Base-by-base conservation (phyloP, 2,113 vertebrate genomes). In the Ciconia maguari region DNA sequence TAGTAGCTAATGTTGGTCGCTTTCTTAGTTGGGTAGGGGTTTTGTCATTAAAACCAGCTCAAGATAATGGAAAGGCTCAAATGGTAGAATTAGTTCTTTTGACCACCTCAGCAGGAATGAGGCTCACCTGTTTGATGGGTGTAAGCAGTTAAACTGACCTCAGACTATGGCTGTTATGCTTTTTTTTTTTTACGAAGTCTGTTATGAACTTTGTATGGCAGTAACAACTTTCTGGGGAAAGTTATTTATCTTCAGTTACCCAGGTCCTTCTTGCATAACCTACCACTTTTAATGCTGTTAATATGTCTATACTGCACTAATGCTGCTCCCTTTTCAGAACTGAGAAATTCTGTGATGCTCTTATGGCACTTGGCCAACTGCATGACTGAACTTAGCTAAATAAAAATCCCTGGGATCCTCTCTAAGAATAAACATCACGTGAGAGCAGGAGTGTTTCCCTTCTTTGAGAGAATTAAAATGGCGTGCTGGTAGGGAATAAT, bases 401-500 rank as follows among this genome's bases (percentile, higher is more conserved):
- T 14, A 83, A 54, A 88, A 88, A 87, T 94, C 96, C 93, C 84
- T 3, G 69, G 87, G 92, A 96, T 96, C 94, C 87, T 96, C 77
- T 82, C 92, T 74, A 55, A 83, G 95, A 90, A 93, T 86, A 95
- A 90, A 42, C 75, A 46, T 92, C 96, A 81, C 1, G 9, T 95
- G 96, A 94, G 91, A 70, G 79, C 87, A n/a, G 87, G 49, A 65
- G 87, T 48, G 54, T 78, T 87, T 42, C 93, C 93, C 81, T 70
- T 85, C 90, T 58, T 15, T 12, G 87, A 26, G 38, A 41, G 77
- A 29, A 54, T 77, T 24, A 46, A 34, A 8, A 6, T 26, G 84
- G 42, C 2, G 3, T 44, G 81, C 83, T 68, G 84, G 44, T 32
- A 26, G 34, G 77, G 65, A 77, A 6, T 2, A 26, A 8, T 13